phyloP scores from a whole-genome alignment of 2,888 invertebrate genomes.

The Polymixis lichenea region DNA sequence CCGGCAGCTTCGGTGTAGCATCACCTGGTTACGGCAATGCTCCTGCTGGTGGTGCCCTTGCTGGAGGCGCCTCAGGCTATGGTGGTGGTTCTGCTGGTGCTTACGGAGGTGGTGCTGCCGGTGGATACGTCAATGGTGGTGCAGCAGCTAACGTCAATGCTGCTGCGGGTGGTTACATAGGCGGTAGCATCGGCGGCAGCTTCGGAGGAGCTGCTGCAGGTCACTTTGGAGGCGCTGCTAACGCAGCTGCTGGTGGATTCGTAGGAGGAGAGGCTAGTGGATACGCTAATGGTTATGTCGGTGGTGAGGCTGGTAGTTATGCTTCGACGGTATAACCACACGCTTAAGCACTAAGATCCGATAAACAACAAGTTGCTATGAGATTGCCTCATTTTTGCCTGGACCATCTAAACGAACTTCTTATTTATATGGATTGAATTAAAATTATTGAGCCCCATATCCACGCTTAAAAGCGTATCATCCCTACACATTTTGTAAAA shows the following conservation, averaged over 20 bases:
- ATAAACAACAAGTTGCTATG: neutral
- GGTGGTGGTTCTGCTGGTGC: neutral
- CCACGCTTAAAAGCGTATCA: too few species aligned
- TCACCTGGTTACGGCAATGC: neutral
- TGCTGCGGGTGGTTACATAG: neutral
- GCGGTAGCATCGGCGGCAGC: neutral
- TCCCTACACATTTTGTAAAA: neutral
- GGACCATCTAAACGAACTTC: conserved; percentile 6
- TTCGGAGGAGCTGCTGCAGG: conserved; percentile 2
- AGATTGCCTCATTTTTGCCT: conserved; percentile 10
- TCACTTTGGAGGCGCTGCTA: neutral
- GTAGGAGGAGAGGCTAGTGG: neutral
- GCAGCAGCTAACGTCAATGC: neutral
- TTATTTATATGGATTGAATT: conserved; percentile 1
- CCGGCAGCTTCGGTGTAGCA: neutral
- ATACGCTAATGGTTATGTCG: neutral
- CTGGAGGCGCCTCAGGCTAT: neutral
- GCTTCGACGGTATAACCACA: too few species aligned
- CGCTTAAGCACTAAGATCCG: neutral
- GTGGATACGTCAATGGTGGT: neutral
- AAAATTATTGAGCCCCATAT: neutral
- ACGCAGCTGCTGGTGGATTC: neutral
- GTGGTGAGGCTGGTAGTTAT: conserved; percentile 7
- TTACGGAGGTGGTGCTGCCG: neutral
- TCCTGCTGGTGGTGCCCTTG: neutral